Base-by-base conservation (phyloP, 1,140 invertebrate genomes). In the Rhagoletis pomonella region DNA sequence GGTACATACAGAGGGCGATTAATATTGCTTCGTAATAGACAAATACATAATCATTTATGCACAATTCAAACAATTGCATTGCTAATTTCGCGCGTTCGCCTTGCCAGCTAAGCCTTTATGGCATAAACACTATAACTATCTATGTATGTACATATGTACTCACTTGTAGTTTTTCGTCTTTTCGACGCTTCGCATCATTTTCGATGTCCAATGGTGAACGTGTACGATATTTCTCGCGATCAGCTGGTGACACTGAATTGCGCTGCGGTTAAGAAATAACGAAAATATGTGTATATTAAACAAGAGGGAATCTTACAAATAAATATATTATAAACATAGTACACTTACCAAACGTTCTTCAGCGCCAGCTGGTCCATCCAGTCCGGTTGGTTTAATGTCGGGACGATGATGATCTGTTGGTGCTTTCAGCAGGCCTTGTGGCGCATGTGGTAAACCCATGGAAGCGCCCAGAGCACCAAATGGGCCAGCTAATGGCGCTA, bases 151-250 rank as follows among this genome's bases (percentile, higher is more conserved):
- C 73, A 47, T 81, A 59, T 12, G 14, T 81, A 96, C 96, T 96
- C 95, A 97, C 97, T 95, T 97, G 96, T 89, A 96, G 96, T 94
- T 97, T 97, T 93, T 97, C 97, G 93, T 97, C 96, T 93, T 97
- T 97, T 91, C 97, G 96, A 87, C 96, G 94, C 94, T 97, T 96
- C 92, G 95, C 95, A 93, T 96, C 92, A 89, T 94, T 93, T 93
- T 96, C 95, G 88, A 94, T 94, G 93, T 96, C 95, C 92, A 94
- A 93, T 89, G 96, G 93, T 90, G 96, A 96, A 81, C 95, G 94
- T 92, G 96, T 93, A 92, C 95, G 95, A 93, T 97, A 98, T 93
- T 98, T 98, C 91, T 98, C 97, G 88, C 97, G 94, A 91, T 98
- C 97, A 81, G 96, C 97, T 1, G 97, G 97, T 1, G 97, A 98